Evolutionary conservation across 2,113 vertebrate species (phyloP), one percentile per base, ranked within the genome.

Genomic region (human): DNA sequence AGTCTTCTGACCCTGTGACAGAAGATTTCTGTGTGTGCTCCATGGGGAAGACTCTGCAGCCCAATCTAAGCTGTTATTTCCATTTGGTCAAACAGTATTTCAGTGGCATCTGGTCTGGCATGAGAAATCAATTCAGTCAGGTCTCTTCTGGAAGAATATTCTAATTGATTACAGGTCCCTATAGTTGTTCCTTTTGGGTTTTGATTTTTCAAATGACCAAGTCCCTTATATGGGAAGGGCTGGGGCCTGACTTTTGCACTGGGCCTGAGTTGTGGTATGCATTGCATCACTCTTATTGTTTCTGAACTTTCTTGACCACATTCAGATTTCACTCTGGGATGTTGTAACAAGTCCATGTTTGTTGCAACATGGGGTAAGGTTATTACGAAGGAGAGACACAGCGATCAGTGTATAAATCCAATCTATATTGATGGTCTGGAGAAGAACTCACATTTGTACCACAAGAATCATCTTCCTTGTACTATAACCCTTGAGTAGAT

Each of bases 51-150:
- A 92, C 72, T 97, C 23, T 12, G 32, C 57, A 75, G 66, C 80
- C 94, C 96, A 86, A 82, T 72, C 86, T 83, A 78, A 91, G 66
- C 96, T 87, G 40, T 85, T 89, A 64, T 78, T 97, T 97, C 95
- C 83, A 94, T 95, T 92, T 95, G 88, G 59, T 91, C 66, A 79
- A 86, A 93, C 45, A 81, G 82, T 30, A 89, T 97, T 96, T 90
- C 72, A 79, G 61, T 78, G 81, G n/a, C 90, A 83, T 89, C 89
- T 92, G 73, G n/a, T 79, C 83, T 93, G 57, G 75, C 88, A 52
- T 38, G 52, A 93, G 89, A 95, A 83, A 40, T 27, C 32, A 50
- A 89, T 90, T 61, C 38, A 92, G n/a, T 88, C 81, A 55, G 30
- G 61, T 89, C 95, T 93, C 40, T 66, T 84, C 38, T 90, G 78